These are phyloP conservation scores for Limnephilus rhombicus DNA, from an alignment of 2,888 invertebrate genomes.

Conservation along the genomic window DNA sequence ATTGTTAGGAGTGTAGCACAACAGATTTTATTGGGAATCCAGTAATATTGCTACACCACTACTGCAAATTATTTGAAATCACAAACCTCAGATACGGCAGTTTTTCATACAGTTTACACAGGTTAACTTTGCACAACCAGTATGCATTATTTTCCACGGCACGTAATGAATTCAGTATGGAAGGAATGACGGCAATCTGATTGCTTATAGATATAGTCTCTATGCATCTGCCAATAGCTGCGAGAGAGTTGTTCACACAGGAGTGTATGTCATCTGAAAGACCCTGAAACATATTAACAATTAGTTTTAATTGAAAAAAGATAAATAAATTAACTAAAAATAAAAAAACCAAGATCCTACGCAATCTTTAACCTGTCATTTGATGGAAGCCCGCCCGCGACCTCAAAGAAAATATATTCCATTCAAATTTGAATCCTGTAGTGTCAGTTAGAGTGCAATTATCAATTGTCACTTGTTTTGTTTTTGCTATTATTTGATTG, in stretches of 20 bases:
- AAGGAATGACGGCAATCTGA: constrained; percentile 77
- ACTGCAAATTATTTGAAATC: neutral
- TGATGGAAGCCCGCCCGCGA: too few relatives aligned
- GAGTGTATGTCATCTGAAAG: constrained; percentile 86
- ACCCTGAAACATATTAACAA: constrained; percentile 76
- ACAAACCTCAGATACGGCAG: constrained; percentile 74
- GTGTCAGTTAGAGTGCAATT: too few relatives aligned
- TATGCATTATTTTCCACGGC: constrained; percentile 85
- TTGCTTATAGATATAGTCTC: constrained; percentile 80
- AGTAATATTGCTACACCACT: neutral
- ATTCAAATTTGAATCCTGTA: too few relatives aligned
- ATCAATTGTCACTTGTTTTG: too few relatives aligned
- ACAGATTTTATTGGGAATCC: neutral
- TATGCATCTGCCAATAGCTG: constrained; percentile 80
- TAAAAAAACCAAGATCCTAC: neutral
- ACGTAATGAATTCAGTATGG: constrained; percentile 81
- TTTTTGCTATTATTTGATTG: too few relatives aligned
- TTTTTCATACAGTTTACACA: constrained; percentile 73
- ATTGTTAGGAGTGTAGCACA: neutral
- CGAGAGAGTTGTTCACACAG: constrained; percentile 84
- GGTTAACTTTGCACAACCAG: constrained; percentile 89
- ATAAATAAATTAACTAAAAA: neutral
- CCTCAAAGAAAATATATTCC: too few relatives aligned
- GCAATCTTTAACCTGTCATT: too few relatives aligned
- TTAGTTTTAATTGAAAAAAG: constrained; percentile 12